A percentile compares a stretch with the other conserved stretches of the same genome.
phyloP scores from a whole-genome alignment of 2,888 invertebrate species.

The Lepidocyrtinus sp. region DNA sequence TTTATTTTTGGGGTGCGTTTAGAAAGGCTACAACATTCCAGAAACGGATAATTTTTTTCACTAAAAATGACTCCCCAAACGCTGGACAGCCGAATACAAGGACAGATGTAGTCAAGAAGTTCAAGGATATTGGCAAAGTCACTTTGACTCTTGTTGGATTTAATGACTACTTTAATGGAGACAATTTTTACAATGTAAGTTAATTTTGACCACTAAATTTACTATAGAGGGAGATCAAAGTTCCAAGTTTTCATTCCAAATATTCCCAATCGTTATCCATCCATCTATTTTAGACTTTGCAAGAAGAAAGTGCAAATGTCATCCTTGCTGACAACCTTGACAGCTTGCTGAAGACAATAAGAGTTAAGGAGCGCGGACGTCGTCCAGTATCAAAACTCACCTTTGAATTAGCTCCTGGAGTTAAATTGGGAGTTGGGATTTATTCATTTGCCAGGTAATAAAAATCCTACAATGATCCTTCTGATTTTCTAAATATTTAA shows the following conservation, averaged over 20 bases:
- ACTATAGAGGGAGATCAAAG: background rate
- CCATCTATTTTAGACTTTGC: no score
- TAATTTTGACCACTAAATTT: background rate
- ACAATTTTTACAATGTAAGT: constrained; percentile 56
- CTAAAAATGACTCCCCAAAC: constrained; percentile 65
- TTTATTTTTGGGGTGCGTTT: no score
- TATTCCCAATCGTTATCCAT: no score
- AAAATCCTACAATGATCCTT: no score
- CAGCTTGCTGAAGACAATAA: constrained; percentile 57
- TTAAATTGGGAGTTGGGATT: constrained; percentile 65
- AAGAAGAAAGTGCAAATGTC: no score
- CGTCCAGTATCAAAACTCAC: constrained; percentile 58
- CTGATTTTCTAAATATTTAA: no score
- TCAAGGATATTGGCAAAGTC: constrained; percentile 65
- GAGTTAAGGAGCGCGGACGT: constrained; percentile 60
- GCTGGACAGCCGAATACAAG: constrained; percentile 47
- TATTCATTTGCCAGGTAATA: constrained; percentile 64
- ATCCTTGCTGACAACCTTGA: constrained; percentile 51
- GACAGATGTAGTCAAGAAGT: constrained; percentile 58
- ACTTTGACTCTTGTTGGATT: constrained; percentile 64
- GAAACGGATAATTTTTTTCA: constrained; percentile 66
- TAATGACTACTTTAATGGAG: constrained; percentile 58
- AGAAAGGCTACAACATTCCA: constrained; percentile 60
- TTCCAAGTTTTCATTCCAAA: no score
- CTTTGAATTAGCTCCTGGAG: constrained; percentile 59